Base-by-base conservation (phyloP, 37 sponge, comb jelly and placozoan genomes). In the Geodia barretti region DNA sequence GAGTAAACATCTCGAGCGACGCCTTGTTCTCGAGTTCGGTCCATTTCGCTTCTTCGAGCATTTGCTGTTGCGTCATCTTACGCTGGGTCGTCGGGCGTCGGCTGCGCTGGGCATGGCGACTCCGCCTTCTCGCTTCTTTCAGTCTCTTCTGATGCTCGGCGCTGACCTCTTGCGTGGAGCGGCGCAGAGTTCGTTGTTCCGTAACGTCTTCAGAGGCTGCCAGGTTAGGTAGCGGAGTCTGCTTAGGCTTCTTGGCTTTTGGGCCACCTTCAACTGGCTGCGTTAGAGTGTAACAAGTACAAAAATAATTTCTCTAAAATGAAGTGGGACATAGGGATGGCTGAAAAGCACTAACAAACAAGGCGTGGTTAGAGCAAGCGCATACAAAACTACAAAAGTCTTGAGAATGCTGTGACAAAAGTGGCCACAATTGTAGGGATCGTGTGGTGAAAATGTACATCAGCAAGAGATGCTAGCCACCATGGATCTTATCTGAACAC, bases 21-120 rank as follows among this genome's bases (percentile, higher is more conserved):
- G 84, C 95, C 36, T 95, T 29, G 70, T 99, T 99, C 72, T 91
- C 91, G n/a, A 84, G 42, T 59, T 99, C 99, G 23, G 99, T 99
- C 58, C 61, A 21, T 42, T 88, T 85, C 4, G 97, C 97, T 60
- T 99, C 97, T 36, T 88, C 95, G 69, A 99, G 73, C 25, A 99
- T 64, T 72, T 99, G 93, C 41, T 92, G 90, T 68, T 99, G 99
- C 0, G 95, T 93, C 58, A 94, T 64, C 41, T 76, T 87, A 19
- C 74, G 42, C 36, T 58, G 69, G 0, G 39, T 42, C 64, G 31
- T 72, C 0, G 40, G 41, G 11, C 31, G 68, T 19, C 37, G 24
- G 19, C 37, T 68, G 0, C 60, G 26, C 3, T 20, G 26, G n/a
- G 28, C 30, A 3, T 32, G 43, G 26, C 24, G 77, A 70, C 59